These are phyloP conservation scores for Bujurquina vittata DNA, from an alignment of 2,113 vertebrate genomes.

Conservation along the genomic window DNA sequence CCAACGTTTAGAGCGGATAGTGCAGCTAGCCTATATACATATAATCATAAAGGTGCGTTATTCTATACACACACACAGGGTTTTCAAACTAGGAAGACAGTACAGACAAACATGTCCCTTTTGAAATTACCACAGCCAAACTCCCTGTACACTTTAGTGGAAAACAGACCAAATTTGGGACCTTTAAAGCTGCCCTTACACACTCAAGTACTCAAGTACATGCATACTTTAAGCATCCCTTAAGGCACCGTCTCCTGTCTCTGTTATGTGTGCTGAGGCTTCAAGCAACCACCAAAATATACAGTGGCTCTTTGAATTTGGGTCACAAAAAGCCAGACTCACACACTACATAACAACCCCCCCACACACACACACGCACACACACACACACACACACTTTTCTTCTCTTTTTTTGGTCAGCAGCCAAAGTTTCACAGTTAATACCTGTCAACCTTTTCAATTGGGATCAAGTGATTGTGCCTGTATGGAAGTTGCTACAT, in stretches of 20 bases:
- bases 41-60: background rate
- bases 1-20: background rate
- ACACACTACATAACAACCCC: background rate
- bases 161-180: constrained; percentile 16
- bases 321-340: constrained; percentile 60
- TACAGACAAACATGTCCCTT: background rate
- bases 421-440: constrained; percentile 1
- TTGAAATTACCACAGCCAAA: constrained; percentile 19
- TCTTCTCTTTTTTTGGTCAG: background rate
- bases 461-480: background rate
- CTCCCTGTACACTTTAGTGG: background rate
- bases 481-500: background rate
- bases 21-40: background rate
- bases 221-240: constrained; percentile 45
- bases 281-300: constrained; percentile 51
- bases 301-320: constrained; percentile 51
- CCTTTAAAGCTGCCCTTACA: constrained; percentile 1
- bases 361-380: too few relatives aligned
- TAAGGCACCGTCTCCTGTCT: constrained; percentile 38
- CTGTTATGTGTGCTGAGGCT: constrained; percentile 31
- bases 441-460: background rate
- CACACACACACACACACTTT: background rate
- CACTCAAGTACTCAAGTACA: constrained; percentile 18
- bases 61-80: background rate
- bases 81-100: background rate